A percentile compares a stretch with the other conserved stretches of the same genome.
Evolutionary conservation across 2,797 vertebrate species (phyloP).

Genomic region (Brachyalestes nurse): DNA sequence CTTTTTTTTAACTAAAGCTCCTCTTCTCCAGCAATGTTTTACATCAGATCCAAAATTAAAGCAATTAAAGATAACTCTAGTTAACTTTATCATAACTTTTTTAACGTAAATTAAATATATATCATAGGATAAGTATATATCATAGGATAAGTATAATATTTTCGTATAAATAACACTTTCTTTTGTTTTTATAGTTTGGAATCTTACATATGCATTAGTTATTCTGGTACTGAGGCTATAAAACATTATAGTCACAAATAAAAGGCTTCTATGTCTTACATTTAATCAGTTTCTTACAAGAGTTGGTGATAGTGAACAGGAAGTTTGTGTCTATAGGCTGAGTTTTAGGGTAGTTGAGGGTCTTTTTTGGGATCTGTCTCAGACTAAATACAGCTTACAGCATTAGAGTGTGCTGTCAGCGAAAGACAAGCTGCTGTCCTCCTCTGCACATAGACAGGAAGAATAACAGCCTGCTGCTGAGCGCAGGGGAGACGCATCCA

Average conservation of each 20-base stretch:
- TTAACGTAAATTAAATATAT: too few relatives aligned
- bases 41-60: background rate
- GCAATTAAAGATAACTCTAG: background rate
- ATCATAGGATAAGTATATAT: too few relatives aligned
- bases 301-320: background rate
- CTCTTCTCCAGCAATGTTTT: background rate
- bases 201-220: background rate
- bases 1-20: background rate
- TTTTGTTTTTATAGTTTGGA: too few relatives aligned
- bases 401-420: conserved; percentile 52
- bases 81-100: background rate
- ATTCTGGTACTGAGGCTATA: background rate
- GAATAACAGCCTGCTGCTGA: conserved; percentile 65
- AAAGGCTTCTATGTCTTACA: background rate
- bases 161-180: too few relatives aligned
- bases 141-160: too few relatives aligned
- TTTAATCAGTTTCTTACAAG: background rate
- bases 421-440: conserved; percentile 54
- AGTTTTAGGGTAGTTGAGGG: conserved; percentile 38
- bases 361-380: conserved; percentile 44
- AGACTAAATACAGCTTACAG: conserved; percentile 55
- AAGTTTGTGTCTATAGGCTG: conserved; percentile 1
- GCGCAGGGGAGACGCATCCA: conserved; percentile 54
- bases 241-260: background rate
- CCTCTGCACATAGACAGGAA: conserved; percentile 55